Conservation (phyloP, 2,113 vertebrate genomes). For the Ginglymostoma cirratum region DNA sequence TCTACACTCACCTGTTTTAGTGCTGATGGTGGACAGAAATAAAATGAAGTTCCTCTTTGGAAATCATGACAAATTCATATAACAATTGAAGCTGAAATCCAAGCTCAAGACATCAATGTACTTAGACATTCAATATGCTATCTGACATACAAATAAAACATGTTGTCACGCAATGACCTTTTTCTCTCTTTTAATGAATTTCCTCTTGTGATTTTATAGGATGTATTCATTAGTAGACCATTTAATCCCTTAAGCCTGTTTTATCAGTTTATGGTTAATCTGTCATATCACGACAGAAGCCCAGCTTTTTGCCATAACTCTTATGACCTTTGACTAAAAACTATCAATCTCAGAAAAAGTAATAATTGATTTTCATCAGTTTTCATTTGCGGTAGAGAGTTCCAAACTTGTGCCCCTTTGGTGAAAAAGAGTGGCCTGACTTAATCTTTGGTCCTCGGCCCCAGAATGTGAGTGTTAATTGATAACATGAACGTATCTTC, state of each 20-base stretch:
- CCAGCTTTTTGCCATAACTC: neutral
- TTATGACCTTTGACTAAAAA: neutral
- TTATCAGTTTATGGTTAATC: too few relatives aligned
- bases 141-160: neutral
- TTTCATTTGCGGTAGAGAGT: too few relatives aligned
- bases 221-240: neutral
- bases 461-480: neutral
- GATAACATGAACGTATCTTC: neutral
- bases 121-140: neutral
- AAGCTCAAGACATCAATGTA: neutral
- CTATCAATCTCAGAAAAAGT: neutral
- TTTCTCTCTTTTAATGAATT: neutral
- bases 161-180: neutral
- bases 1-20: neutral
- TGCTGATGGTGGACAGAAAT: neutral
- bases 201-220: neutral
- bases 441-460: neutral
- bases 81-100: neutral
- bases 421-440: neutral
- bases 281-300: too few relatives aligned
- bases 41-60: neutral
- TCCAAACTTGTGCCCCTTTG: too few relatives aligned
- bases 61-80: neutral
- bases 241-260: too few relatives aligned
- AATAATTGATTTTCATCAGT: neutral